Evolutionary conservation across 2,797 vertebrate genomes (phyloP).

Genomic region (Manis javanica): DNA sequence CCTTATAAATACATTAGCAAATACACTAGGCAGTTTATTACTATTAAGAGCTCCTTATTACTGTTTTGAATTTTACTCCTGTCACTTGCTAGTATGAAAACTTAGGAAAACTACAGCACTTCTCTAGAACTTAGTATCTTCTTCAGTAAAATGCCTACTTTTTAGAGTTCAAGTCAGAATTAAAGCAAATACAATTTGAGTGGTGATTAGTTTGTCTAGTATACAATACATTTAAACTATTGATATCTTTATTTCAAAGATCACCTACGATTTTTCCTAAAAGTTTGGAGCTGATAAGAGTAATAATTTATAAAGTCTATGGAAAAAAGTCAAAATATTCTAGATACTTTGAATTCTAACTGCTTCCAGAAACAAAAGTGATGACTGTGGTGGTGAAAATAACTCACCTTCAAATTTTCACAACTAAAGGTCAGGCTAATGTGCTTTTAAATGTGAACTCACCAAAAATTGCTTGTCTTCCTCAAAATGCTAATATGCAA

Average conservation of each 20-base stretch:
- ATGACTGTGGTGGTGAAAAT: neutral
- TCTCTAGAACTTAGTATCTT: neutral
- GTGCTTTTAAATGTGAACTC: neutral
- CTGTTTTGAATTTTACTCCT: slow-evolving; percentile 19
- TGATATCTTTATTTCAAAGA: neutral
- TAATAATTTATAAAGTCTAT: neutral
- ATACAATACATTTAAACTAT: neutral
- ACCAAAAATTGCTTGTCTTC: neutral
- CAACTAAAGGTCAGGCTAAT: neutral
- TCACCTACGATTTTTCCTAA: neutral
- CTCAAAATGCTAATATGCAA: neutral
- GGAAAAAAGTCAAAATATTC: neutral
- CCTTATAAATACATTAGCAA: neutral
- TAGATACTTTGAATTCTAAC: neutral
- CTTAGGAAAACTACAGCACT: neutral
- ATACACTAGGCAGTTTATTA: neutral
- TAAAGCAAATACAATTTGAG: neutral
- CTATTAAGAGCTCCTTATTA: neutral
- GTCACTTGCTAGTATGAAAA: neutral
- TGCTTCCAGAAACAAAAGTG: neutral
- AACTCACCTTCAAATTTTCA: neutral
- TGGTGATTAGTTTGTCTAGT: neutral
- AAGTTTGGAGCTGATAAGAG: neutral
- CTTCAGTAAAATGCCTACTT: neutral
- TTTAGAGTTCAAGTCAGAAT: neutral